Evolutionary conservation across 2,797 vertebrate genomes (phyloP), one percentile per base, ranked within the genome.

Genomic region (Alectoris magna): DNA sequence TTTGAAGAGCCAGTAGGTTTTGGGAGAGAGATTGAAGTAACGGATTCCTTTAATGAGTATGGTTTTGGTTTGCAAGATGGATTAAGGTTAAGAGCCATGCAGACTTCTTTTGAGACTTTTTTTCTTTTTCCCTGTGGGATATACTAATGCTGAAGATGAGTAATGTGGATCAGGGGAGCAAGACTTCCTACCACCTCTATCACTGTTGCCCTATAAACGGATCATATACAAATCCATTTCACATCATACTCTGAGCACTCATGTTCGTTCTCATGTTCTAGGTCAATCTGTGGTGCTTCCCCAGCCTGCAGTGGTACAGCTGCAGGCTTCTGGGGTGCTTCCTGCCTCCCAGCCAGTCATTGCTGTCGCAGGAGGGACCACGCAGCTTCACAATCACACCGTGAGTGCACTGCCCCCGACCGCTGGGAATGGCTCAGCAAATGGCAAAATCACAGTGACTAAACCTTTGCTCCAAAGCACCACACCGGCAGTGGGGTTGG

Each of bases 261-360:
- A 23, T 87, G 11, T 93, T 43, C 43, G 34, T 78, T 78, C 53
- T 87, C 78, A 18, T 71, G 23, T 86, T 74, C 59, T 96, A 99
- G 99, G 98, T 93, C 97, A 93, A 13, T 96, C 98, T 0, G 89
- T 99, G 87, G 89, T 99, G 96, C 97, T 99, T 60, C 97, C 98
- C 51, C 98, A 98, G 96, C 96, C 98, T 0, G 34, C 98, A 53
- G 92, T 99, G 92, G 97, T 99, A 6, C 99, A 99, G 88, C 98
- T 99, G 85, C 98, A 98, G 93, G 91, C 98, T 12, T 96, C 98
- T 22, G 98, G 97, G 66, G 87, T 98, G 15, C 87, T 98, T 49
- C 95, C 98, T 63, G 84, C 97, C 64, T 84, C 98, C 14, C 98
- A 97, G 29, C 96, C 98, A 1, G 95, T 97, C 63, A 88, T 98